Base-by-base conservation (phyloP, 2,113 vertebrate genomes). In the Sclerurus mexicanus region DNA sequence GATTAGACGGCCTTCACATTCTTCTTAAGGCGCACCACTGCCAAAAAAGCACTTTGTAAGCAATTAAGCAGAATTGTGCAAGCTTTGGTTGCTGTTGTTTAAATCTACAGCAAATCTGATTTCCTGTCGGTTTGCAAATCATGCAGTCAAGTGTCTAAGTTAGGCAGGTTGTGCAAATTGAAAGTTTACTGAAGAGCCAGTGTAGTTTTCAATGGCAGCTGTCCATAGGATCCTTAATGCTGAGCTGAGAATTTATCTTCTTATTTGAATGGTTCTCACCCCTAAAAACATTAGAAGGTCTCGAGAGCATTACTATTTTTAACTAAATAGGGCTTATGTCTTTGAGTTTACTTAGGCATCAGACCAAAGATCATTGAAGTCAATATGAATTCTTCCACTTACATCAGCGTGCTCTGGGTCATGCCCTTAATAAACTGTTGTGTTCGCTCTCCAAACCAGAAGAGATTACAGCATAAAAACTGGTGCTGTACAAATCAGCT, bases 341-440 rank as follows among this genome's bases (percentile, higher is more conserved):
- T 93, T 84, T 89, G 56, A 37, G 86, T 95, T 96, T 90, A 89
- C 31, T 92, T 96, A 91, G 95, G 94, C 95, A 84, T 37, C 30
- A 52, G 66, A 78, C 94, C 94, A 97, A 84, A 90, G 60, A 86
- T 68, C 91, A 37, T 10, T 78, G 76, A 93, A 95, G 92, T 95
- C 79, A 74, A n/a, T 92, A 67, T 66, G 79, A 93, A 84, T 96
- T 95, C 94, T 86, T 93, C 33, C 79, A 72, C 80, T 92, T 80
- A 74, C 42, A 95, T 95, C 83, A 92, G 76, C 50, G 12, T 78
- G 80, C 76, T 91, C 74, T 31, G 42, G 91, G 89, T 96, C 91
- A 24, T 85, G 86, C 73, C 76, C 89, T 91, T 87, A 83, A 91
- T 85, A 68, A 93, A 84, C 59, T 47, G 39, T 75, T 87, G 50